Percentiles rank a stretch among this genome's conserved stretches.
phyloP scores from a whole-genome alignment of 2,888 invertebrate genomes.

The Spodoptera exigua region DNA sequence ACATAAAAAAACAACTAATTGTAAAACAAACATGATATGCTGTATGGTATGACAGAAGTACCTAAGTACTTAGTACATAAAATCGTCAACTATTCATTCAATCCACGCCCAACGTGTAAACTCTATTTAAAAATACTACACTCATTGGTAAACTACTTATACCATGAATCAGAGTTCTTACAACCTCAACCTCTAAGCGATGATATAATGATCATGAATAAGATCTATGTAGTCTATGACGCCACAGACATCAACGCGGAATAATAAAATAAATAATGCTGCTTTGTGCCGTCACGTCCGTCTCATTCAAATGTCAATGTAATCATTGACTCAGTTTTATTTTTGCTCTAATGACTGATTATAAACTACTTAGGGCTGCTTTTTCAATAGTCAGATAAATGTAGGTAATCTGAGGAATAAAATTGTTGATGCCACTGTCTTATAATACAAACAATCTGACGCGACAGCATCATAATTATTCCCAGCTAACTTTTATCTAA shows the following conservation, averaged over 20 bases:
- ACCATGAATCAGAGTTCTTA: constrained; percentile 60
- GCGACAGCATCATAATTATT: too few relatives aligned
- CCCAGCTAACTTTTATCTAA: too few relatives aligned
- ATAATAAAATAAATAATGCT: constrained; percentile 44
- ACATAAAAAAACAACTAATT: too few relatives aligned
- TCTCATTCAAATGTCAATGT: constrained; percentile 15
- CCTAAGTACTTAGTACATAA: background rate
- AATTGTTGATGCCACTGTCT: too few relatives aligned
- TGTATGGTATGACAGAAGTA: too few relatives aligned
- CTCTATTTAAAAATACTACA: background rate
- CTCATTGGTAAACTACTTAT: constrained; percentile 2
- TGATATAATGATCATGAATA: constrained; percentile 72
- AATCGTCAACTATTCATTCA: constrained; percentile 2
- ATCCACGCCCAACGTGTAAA: background rate
- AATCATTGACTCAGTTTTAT: constrained; percentile 40
- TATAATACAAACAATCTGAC: too few relatives aligned
- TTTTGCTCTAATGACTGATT: constrained; percentile 35
- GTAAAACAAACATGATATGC: constrained; percentile 6
- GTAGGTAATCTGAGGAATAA: too few relatives aligned
- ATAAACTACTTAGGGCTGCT: constrained; percentile 2
- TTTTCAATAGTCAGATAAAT: too few relatives aligned
- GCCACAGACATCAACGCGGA: constrained; percentile 35
- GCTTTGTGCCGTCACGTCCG: constrained; percentile 18
- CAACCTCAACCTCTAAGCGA: constrained; percentile 48
- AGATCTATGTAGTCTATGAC: constrained; percentile 73